Percentiles rank a stretch among this genome's conserved stretches.
phyloP scores from a whole-genome alignment of 1,140 invertebrate species.

The Zaprionus davidi region DNA sequence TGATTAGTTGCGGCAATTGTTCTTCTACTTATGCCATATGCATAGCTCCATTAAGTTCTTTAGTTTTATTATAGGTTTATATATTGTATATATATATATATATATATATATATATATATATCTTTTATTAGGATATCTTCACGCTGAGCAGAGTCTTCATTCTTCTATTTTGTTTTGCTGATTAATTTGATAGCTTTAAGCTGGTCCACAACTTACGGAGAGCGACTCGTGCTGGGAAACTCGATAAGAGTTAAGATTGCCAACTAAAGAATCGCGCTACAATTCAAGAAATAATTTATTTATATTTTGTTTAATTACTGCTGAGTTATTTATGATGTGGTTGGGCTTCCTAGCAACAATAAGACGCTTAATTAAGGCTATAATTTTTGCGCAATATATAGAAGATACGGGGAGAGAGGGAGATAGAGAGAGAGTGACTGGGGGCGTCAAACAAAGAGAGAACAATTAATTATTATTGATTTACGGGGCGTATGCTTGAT shows the following conservation, averaged over 20 bases:
- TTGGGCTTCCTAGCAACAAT: conserved; percentile 18
- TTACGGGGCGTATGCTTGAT: conserved; percentile 76
- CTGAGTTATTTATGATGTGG: conserved; percentile 2
- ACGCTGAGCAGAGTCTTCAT: neutral
- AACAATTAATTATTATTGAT: conserved; percentile 73
- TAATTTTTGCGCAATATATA: conserved; percentile 37
- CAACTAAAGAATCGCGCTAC: neutral
- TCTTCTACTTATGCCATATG: neutral
- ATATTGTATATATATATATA: neutral
- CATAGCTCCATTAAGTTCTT: neutral
- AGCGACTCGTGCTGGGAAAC: conserved; percentile 5
- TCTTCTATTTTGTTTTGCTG: conserved; percentile 10
- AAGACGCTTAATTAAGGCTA: conserved; percentile 39
- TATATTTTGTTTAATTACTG: neutral
- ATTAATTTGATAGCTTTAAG: conserved; percentile 11
- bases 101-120: neutral
- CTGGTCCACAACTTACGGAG: neutral
- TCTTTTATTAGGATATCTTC: neutral
- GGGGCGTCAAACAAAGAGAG: conserved; percentile 10
- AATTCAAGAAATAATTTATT: neutral
- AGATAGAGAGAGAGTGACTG: neutral
- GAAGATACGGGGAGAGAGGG: neutral
- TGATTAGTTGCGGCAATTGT: neutral
- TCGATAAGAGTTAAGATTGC: neutral
- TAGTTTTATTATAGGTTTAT: neutral